A percentile compares a stretch with the other conserved stretches of the same genome.
phyloP scores from a whole-genome alignment of 2,888 invertebrate species.

The Drosophila neonasuta region DNA sequence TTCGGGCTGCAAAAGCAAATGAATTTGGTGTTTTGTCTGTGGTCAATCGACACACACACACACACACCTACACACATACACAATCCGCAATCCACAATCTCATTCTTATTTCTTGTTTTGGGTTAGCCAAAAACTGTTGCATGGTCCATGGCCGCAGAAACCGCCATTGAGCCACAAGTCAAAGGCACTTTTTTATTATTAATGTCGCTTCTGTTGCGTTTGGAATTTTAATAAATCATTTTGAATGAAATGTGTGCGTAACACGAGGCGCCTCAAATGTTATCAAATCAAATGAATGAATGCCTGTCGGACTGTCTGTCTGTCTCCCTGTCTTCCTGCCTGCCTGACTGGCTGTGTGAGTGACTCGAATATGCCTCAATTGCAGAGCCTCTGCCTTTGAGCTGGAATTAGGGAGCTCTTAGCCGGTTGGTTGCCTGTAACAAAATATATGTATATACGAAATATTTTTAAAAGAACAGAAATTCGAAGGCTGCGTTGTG shows the following conservation, averaged over 20 bases:
- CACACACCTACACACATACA: slow-evolving; percentile 32
- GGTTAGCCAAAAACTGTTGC: slow-evolving; percentile 65
- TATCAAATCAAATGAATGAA: slow-evolving; percentile 69
- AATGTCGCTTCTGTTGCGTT: slow-evolving; percentile 37
- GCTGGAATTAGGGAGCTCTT: slow-evolving; percentile 58
- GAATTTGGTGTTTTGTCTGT: slow-evolving; percentile 60
- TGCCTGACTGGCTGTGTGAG: slow-evolving; percentile 35
- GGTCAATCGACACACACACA: slow-evolving; percentile 50
- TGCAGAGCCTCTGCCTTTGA: slow-evolving; percentile 21
- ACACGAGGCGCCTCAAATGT: slow-evolving; percentile 51
- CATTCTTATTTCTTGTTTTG: slow-evolving; percentile 9
- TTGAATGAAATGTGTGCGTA: slow-evolving; percentile 67
- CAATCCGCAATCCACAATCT: background rate
- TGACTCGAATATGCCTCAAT: slow-evolving; percentile 44
- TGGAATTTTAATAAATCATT: slow-evolving; percentile 78
- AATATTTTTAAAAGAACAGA: slow-evolving; percentile 58
- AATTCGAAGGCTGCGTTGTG: slow-evolving; percentile 53
- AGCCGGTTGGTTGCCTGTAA: slow-evolving; percentile 46
- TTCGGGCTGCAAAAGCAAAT: slow-evolving; percentile 45
- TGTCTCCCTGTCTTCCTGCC: background rate
- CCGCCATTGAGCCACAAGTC: slow-evolving; percentile 41
- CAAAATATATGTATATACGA: slow-evolving; percentile 5
- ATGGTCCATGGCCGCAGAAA: slow-evolving; percentile 18
- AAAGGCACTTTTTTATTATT: slow-evolving; percentile 47
- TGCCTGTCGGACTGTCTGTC: slow-evolving; percentile 20